A percentile compares a stretch with the other conserved stretches of the same genome.
These are phyloP conservation scores for Bufotes viridis DNA, from an alignment of 2,797 vertebrate species.

Conservation along the genomic window DNA sequence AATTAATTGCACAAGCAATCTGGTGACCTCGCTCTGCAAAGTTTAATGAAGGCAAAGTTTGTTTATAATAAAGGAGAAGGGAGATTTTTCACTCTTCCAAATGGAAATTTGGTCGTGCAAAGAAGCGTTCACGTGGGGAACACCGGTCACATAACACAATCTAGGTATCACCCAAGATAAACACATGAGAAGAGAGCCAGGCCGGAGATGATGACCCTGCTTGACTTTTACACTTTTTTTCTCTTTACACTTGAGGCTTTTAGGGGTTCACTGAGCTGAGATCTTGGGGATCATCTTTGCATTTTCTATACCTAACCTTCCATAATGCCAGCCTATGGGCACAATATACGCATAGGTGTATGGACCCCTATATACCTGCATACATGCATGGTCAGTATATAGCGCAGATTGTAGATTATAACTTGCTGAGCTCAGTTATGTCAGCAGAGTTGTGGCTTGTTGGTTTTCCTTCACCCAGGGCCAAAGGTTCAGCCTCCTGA, in stretches of 20 bases:
- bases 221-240: not conserved
- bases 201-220: not conserved
- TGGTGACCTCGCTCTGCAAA: slow-evolving; percentile 78
- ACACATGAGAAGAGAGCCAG: slow-evolving; percentile 6
- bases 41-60: slow-evolving; percentile 77
- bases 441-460: not conserved
- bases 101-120: slow-evolving; percentile 85
- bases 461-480: not conserved
- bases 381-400: not conserved
- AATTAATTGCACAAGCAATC: slow-evolving; percentile 79
- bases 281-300: not conserved
- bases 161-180: slow-evolving; percentile 20
- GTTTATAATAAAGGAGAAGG: slow-evolving; percentile 79
- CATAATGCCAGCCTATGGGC: not conserved
- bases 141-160: slow-evolving; percentile 80
- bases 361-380: not conserved
- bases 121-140: slow-evolving; percentile 85
- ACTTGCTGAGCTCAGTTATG: not conserved
- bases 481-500: not conserved
- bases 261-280: not conserved
- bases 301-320: not conserved
- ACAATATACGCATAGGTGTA: not conserved
- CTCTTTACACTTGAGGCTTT: not conserved
- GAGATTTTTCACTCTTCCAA: slow-evolving; percentile 86
- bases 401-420: too few species aligned